A percentile compares a stretch with the other conserved stretches of the same genome.
Conservation (phyloP, 2,888 invertebrate species). For the Drosophila pseudotakahashii region DNA sequence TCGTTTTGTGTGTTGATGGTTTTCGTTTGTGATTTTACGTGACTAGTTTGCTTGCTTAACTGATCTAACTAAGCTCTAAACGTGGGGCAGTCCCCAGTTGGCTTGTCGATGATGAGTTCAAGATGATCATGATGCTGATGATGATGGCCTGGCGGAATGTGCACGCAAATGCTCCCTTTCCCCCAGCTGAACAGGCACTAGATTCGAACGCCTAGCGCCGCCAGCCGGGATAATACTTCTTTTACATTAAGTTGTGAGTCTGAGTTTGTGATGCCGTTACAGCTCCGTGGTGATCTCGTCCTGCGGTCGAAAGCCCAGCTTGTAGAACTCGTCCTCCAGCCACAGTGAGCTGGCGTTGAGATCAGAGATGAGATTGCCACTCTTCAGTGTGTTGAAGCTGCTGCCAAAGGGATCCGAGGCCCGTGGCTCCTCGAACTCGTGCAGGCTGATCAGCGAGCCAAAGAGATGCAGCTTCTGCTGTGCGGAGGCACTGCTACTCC, state of each 20-base stretch:
- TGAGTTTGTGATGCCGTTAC: constrained; percentile 80
- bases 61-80: constrained; percentile 65
- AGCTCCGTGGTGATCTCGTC: constrained; percentile 95
- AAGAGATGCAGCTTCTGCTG: constrained; percentile 83
- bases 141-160: constrained; percentile 72
- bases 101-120: constrained; percentile 18
- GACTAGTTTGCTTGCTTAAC: constrained; percentile 70
- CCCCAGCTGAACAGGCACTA: constrained; percentile 56
- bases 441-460: constrained; percentile 84
- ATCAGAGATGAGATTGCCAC: constrained; percentile 84
- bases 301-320: constrained; percentile 93
- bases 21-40: constrained; percentile 67
- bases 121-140: constrained; percentile 44
- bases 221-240: constrained; percentile 67
- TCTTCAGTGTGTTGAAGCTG: constrained; percentile 86
- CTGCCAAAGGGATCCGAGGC: constrained; percentile 86
- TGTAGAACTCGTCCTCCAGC: constrained; percentile 92
- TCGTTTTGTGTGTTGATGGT: constrained; percentile 39
- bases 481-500: constrained; percentile 68
- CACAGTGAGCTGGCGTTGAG: constrained; percentile 87
- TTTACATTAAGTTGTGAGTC: constrained; percentile 31
- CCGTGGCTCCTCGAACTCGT: constrained; percentile 84
- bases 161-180: constrained; percentile 55
- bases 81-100: constrained; percentile 65
- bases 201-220: constrained; percentile 56